Evolutionary conservation across 2,888 invertebrate species (phyloP), one percentile per base, ranked within the genome.

Genomic region (Glyphotaelius pellucidus): DNA sequence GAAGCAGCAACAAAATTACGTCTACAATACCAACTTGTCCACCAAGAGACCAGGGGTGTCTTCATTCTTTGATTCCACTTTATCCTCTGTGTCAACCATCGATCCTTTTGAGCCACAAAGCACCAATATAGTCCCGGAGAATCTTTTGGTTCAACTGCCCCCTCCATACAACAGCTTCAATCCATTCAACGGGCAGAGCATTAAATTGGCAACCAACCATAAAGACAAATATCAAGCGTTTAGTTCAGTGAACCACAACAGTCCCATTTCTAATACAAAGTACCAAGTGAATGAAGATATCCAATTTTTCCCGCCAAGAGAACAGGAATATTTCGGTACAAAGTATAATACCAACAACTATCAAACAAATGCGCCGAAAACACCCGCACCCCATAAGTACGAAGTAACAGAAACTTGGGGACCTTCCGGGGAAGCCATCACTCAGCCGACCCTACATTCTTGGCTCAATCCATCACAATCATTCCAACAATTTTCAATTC

Each of bases 401-500:
- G 96, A 96, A 94, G 96, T 96, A 1, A 95, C 95, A 11, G 96
- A 96, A 94, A 94, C 94, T 30, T 94, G 93, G 88, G 95, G 95
- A 91, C 94, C 95, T 30, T 93, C 93, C 2, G 95, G 95, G 52
- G 94, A 95, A 85, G 91, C 91, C n/a, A 93, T 94, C 31, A 95
- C 95, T 5, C 95, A 95, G 83, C 94, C 95, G 0, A 95, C 95
- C 12, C 94, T 95, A 2, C 94, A 94, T 38, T 94, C 95, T 31
- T 96, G 96, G 96, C 94, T 95, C 14, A 94, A 94, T 80, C 95
- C 95, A 12, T 95, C 95, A 25, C 95, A 95, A 92, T 93, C 95
- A 3, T 95, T 95, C 47, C 93, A 93, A 80, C 92, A 93, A 38
- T 92, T 31, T 52, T 79, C 67, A 9, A 79, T 79, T n/a, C 32